A percentile compares a stretch with the other conserved stretches of the same genome.
Evolutionary conservation across 2,113 vertebrate species (phyloP).

Genomic region (Gavia stellata): DNA sequence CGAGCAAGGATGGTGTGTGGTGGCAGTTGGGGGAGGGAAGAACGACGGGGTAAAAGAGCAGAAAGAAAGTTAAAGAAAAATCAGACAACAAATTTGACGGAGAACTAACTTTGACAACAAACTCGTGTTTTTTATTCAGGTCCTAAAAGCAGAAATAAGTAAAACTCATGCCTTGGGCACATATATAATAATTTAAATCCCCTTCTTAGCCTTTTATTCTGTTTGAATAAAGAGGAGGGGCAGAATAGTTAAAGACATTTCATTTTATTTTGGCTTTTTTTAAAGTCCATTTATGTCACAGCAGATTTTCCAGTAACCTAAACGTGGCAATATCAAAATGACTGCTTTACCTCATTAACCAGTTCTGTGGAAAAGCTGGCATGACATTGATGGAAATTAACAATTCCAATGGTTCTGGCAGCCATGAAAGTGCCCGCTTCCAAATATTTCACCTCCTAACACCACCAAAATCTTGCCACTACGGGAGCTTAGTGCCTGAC

Average conservation of each 20-base stretch:
- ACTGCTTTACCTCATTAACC: constrained; percentile 32
- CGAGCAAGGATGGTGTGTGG: constrained; percentile 40
- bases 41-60: not conserved
- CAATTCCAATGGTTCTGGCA: constrained; percentile 45
- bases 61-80: not conserved
- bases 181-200: not conserved
- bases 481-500: not conserved
- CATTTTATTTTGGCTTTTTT: not conserved
- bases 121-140: not conserved
- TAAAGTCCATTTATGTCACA: not conserved
- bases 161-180: constrained; percentile 24
- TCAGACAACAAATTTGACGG: not conserved
- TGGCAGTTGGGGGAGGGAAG: constrained; percentile 19
- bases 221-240: not conserved
- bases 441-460: constrained; percentile 22
- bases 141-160: constrained; percentile 47
- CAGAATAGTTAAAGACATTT: not conserved
- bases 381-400: constrained; percentile 45
- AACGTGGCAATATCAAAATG: not conserved
- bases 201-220: not conserved
- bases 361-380: constrained; percentile 8
- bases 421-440: not conserved
- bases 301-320: constrained; percentile 33
- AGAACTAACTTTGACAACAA: constrained; percentile 43
- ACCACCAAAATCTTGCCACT: not conserved